Evolutionary conservation across 1,140 invertebrate species (phyloP), one percentile per base, ranked within the genome.

Genomic region (Drosophila rufa): DNA sequence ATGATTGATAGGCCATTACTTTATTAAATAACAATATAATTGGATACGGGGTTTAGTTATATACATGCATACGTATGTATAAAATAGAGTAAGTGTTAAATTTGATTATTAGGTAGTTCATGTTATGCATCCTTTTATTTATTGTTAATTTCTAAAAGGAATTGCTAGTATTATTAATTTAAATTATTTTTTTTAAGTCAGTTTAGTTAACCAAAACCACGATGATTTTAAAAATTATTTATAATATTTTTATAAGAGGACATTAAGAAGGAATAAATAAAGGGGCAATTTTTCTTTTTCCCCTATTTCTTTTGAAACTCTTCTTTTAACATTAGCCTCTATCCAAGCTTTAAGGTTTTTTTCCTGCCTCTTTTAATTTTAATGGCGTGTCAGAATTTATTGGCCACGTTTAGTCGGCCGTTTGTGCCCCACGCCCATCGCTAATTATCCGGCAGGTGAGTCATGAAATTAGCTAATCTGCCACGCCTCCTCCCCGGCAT

Each of bases 371-470:
- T 56, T 87, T 77, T 61, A 79, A 87, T 69, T 84, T 89, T 90
- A 70, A 87, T 89, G 64, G 84, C 84, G 84, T 89, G 84, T 79
- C 81, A 75, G 85, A 84, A 90, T 89, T 89, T 90, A 89, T 89
- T 89, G 85, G 84, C 81, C 25, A 46, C 82, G 80, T 85, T 86
- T 86, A 71, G 82, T 65, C 74, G 80, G 79, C 71, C 70, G 81
- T 86, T 83, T 89, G 50, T 30, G 42, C 15, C 40, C 22, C 40
- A 68, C 67, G 60, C 42, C 45, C 43, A 47, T 22, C n/a, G 36
- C 56, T 73, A 46, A 56, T 60, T 74, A 73, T 36, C 58, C 59
- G 74, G 56, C 58, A 73, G 76, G 81, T 89, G 85, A 89, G 77
- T 89, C 85, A 89, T 78, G 85, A 79, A 79, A 87, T 80, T 78